Conservation (phyloP, 2,888 invertebrate species). For the Nomada fabriciana region DNA sequence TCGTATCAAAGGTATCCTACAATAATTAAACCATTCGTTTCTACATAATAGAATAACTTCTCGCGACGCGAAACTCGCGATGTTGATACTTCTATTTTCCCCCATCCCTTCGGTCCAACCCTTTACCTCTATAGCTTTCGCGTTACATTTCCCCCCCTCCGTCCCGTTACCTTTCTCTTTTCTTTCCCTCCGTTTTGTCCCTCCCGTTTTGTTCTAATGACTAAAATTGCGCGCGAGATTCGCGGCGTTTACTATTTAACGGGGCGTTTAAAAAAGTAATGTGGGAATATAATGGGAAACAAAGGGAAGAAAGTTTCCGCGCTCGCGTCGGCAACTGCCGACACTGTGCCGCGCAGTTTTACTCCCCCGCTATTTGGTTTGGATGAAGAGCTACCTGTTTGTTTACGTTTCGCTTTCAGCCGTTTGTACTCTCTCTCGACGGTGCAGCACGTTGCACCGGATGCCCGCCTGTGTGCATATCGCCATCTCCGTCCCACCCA, state of each 20-base stretch:
- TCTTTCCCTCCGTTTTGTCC: neutral
- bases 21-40: neutral
- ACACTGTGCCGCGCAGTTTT: slow-evolving; percentile 69
- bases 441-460: slow-evolving; percentile 58
- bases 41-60: neutral
- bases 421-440: slow-evolving; percentile 73
- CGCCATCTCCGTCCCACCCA: slow-evolving; percentile 30
- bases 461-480: slow-evolving; percentile 45
- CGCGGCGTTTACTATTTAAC: slow-evolving; percentile 70
- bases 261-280: slow-evolving; percentile 71
- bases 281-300: slow-evolving; percentile 69
- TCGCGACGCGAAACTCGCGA: slow-evolving; percentile 4
- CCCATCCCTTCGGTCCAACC: neutral
- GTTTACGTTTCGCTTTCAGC: slow-evolving; percentile 78
- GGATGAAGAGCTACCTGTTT: slow-evolving; percentile 80
- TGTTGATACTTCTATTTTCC: slow-evolving; percentile 11
- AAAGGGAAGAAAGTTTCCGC: slow-evolving; percentile 73
- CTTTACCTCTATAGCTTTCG: slow-evolving; percentile 10
- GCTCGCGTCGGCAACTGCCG: slow-evolving; percentile 53
- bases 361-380: slow-evolving; percentile 77
- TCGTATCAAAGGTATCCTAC: no score
- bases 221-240: slow-evolving; percentile 65
- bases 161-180: neutral
- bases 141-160: neutral
- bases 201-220: slow-evolving; percentile 35